A percentile compares a stretch with the other conserved stretches of the same genome.
These are phyloP conservation scores for Folsomia candida DNA, from an alignment of 2,888 invertebrate genomes.

Conservation along the genomic window DNA sequence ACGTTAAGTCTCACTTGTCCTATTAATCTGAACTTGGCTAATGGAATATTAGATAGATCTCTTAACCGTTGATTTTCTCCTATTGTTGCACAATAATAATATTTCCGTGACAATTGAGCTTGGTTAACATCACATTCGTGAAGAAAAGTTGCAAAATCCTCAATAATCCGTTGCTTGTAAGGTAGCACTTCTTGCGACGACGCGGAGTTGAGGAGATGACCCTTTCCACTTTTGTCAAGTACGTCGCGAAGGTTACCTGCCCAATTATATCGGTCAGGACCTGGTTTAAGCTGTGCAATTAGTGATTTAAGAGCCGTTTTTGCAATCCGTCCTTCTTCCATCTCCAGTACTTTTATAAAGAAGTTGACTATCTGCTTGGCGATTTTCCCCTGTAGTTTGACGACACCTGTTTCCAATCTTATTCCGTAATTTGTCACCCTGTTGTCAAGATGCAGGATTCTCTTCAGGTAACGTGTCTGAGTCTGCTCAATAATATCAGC, in stretches of 20 bases:
- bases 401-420: constrained; percentile 9
- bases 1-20: constrained; percentile 4
- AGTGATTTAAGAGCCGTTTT: neutral
- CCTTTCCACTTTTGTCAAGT: neutral
- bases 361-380: constrained; percentile 12
- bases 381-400: neutral
- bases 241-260: neutral
- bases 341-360: neutral
- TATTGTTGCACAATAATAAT: neutral
- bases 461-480: constrained; percentile 10
- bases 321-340: constrained; percentile 2
- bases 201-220: neutral
- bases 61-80: neutral
- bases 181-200: neutral
- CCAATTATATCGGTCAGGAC: constrained; percentile 11
- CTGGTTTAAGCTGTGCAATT: neutral
- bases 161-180: neutral
- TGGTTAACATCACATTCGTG: neutral
- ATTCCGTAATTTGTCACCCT: constrained; percentile 11
- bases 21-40: neutral
- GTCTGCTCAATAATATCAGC: constrained; percentile 11
- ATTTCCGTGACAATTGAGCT: neutral
- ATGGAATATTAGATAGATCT: neutral
- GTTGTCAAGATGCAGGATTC: neutral
- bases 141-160: neutral